Percentiles rank a stretch among this genome's conserved stretches.
Evolutionary conservation across 92 coral and sea anemone genomes (phyloP).

Genomic region (Siderastrea radians): DNA sequence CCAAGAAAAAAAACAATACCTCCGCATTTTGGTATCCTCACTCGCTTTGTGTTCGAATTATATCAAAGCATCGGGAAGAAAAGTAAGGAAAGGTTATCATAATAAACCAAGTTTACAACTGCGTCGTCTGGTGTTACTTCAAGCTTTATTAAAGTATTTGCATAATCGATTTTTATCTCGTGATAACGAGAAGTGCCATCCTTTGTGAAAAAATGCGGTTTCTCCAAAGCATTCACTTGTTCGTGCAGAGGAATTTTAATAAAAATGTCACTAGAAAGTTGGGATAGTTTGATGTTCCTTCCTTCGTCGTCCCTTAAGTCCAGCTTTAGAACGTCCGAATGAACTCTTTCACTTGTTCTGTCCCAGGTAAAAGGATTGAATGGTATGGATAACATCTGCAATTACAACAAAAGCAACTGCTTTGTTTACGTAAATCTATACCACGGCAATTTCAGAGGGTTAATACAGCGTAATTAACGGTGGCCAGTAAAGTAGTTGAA

Average conservation of each 20-base stretch:
- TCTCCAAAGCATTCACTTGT: background rate
- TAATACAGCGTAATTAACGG: too few species aligned
- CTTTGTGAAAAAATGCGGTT: background rate
- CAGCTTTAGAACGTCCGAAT: slow-evolving; percentile 38
- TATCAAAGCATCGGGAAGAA: too few species aligned
- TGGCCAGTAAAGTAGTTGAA: too few species aligned
- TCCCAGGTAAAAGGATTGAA: slow-evolving; percentile 65
- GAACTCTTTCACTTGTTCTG: slow-evolving; percentile 33
- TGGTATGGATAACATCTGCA: slow-evolving; percentile 55
- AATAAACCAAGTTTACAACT: background rate
- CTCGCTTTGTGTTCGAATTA: too few species aligned
- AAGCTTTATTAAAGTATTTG: slow-evolving; percentile 28
- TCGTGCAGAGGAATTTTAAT: slow-evolving; percentile 39
- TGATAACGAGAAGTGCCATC: slow-evolving; percentile 34
- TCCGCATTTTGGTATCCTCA: too few species aligned
- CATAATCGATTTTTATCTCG: slow-evolving; percentile 17
- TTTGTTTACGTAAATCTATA: too few species aligned
- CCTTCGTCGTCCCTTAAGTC: slow-evolving; percentile 46
- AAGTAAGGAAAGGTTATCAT: too few species aligned
- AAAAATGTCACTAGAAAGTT: slow-evolving; percentile 34
- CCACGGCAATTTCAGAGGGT: too few species aligned
- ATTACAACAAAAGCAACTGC: background rate
- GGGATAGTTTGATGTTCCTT: slow-evolving; percentile 1
- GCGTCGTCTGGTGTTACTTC: slow-evolving; percentile 33
- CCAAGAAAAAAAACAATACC: too few species aligned